A percentile compares a stretch with the other conserved stretches of the same genome.
Evolutionary conservation across 2,888 invertebrate genomes (phyloP).

Genomic region (Hydrotaea diabolus): DNA sequence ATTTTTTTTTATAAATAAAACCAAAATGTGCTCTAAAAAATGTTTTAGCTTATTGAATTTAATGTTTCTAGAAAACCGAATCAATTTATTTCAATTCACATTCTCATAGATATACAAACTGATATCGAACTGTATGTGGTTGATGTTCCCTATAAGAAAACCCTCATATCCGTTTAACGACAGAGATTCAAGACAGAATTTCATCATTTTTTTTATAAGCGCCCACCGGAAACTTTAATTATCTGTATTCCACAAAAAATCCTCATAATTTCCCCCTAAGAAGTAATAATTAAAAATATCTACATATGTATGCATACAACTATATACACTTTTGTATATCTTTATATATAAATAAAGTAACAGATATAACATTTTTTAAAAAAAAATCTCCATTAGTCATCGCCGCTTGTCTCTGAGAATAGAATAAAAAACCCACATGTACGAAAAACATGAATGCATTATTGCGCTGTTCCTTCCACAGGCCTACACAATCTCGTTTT

Average conservation of each 20-base stretch:
- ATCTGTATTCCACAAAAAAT: not conserved
- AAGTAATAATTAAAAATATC: not conserved
- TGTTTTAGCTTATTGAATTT: too few species aligned
- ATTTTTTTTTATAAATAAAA: too few species aligned
- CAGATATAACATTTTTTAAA: not conserved
- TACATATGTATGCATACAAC: not conserved
- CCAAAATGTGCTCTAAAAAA: too few species aligned
- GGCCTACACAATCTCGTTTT: constrained; percentile 1
- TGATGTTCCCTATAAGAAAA: too few species aligned
- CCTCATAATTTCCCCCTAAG: constrained; percentile 25
- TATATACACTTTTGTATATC: not conserved
- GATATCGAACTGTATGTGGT: too few species aligned
- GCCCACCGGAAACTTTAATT: constrained; percentile 26
- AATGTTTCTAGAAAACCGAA: too few species aligned
- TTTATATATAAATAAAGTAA: constrained; percentile 5
- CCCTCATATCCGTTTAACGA: too few species aligned
- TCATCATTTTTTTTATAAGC: not conserved
- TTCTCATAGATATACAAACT: too few species aligned
- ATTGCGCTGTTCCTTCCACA: not conserved
- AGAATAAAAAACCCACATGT: constrained; percentile 19
- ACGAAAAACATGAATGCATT: not conserved
- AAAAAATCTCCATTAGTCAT: constrained; percentile 54
- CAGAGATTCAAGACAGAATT: too few species aligned
- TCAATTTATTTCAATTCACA: too few species aligned
- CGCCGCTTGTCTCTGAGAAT: not conserved